These are phyloP conservation scores for Triplophysa dalaica DNA, from an alignment of 2,113 vertebrate species.

Conservation along the genomic window DNA sequence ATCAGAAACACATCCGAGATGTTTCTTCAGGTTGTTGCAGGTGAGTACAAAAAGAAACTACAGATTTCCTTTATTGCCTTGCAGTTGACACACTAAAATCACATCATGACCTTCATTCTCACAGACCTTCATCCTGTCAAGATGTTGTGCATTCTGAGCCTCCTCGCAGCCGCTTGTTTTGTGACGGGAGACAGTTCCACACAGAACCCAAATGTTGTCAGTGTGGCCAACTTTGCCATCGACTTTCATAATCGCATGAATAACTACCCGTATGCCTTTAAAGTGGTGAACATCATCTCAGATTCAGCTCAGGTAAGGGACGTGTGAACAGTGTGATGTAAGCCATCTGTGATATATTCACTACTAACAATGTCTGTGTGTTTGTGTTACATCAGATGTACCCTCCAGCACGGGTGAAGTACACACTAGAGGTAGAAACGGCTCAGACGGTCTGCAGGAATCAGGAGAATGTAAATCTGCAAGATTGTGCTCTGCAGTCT, in stretches of 20 bases:
- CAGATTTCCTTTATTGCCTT: too few relatives aligned
- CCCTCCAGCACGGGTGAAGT: slow-evolving; percentile 55
- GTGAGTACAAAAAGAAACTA: too few relatives aligned
- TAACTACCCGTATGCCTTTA: slow-evolving; percentile 49
- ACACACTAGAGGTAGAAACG: slow-evolving; percentile 35
- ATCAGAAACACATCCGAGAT: background rate
- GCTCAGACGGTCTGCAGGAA: slow-evolving; percentile 55
- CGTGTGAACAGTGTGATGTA: background rate
- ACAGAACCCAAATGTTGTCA: slow-evolving; percentile 15
- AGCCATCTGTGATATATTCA: background rate
- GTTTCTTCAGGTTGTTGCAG: too few relatives aligned
- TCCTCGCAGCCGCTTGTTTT: slow-evolving; percentile 2
- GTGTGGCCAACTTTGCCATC: slow-evolving; percentile 54
- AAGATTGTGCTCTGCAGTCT: slow-evolving; percentile 47
- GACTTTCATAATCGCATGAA: slow-evolving; percentile 47
- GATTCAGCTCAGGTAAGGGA: slow-evolving; percentile 46
- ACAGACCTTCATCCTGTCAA: background rate
- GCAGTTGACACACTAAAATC: background rate
- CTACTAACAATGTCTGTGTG: background rate
- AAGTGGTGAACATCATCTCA: slow-evolving; percentile 48
- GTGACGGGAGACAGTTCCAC: background rate
- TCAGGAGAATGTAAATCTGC: slow-evolving; percentile 14
- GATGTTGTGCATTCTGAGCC: slow-evolving; percentile 11
- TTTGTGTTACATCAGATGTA: slow-evolving; percentile 38
- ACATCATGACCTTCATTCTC: slow-evolving; percentile 6